phyloP scores from a whole-genome alignment of 2,888 invertebrate species.

The Ectemnius cavifrons region DNA sequence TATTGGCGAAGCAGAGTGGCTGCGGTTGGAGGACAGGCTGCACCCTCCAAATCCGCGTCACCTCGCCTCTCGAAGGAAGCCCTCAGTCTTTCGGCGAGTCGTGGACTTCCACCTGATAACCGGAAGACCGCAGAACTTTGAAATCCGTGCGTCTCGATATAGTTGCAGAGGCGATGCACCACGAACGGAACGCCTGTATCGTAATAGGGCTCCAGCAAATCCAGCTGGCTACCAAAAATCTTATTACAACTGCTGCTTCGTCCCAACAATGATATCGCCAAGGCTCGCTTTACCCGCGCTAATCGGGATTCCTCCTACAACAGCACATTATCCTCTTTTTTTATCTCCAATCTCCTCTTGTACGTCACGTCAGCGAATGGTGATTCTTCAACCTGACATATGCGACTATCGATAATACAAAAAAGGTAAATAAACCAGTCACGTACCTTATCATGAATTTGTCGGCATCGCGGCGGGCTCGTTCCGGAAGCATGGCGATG shows the following conservation, averaged over 20 bases:
- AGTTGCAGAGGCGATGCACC: conserved; percentile 77
- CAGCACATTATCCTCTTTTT: conserved; percentile 1
- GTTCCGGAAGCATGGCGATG: conserved; percentile 66
- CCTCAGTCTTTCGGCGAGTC: conserved; percentile 79
- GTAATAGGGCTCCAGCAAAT: conserved; percentile 71
- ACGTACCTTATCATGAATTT: conserved; percentile 70
- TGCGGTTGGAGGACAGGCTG: conserved; percentile 80
- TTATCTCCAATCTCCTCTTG: too few species aligned
- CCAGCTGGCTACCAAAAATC: conserved; percentile 74
- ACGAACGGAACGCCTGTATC: conserved; percentile 76
- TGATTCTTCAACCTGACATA: too few species aligned
- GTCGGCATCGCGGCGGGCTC: conserved; percentile 70
- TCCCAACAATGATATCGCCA: conserved; percentile 72
- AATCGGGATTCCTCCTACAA: conserved; percentile 74
- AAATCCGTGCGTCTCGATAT: conserved; percentile 77
- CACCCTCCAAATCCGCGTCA: conserved; percentile 80
- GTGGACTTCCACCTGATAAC: conserved; percentile 80
- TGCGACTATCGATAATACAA: background rate
- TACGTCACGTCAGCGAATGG: too few species aligned
- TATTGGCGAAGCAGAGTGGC: conserved; percentile 81
- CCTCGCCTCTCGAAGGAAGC: conserved; percentile 79
- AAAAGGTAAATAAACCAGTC: background rate
- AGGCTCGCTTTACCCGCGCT: conserved; percentile 74
- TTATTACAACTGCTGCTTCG: conserved; percentile 64
- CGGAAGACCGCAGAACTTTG: conserved; percentile 77